These are phyloP conservation scores for Camponotus vicinus DNA, from an alignment of 1,140 invertebrate genomes.

Conservation along the genomic window DNA sequence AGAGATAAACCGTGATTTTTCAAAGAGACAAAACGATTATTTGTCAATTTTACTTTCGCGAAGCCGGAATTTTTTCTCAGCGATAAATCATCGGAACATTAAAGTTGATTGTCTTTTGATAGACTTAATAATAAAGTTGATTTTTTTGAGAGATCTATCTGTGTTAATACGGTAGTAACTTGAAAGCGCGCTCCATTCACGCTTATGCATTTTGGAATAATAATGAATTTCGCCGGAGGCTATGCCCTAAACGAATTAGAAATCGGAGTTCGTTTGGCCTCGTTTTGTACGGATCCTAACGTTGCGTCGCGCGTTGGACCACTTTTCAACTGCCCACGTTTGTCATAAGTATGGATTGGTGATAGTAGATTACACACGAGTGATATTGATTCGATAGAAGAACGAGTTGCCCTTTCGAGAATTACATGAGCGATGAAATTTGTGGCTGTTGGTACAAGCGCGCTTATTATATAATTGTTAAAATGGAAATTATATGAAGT, in stretches of 20 bases:
- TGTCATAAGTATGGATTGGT: slow-evolving; percentile 24
- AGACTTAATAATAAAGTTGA: neutral
- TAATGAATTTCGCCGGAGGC: neutral
- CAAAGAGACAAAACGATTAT: neutral
- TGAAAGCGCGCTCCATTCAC: neutral
- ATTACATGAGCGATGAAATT: slow-evolving; percentile 54
- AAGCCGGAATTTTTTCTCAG: neutral
- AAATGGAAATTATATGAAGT: slow-evolving; percentile 34
- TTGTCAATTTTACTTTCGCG: neutral
- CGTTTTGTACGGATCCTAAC: neutral
- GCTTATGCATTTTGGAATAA: neutral
- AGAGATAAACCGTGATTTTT: neutral
- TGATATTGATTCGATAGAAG: neutral
- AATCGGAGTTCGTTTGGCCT: neutral
- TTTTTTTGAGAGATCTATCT: slow-evolving; percentile 16
- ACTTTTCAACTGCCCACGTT: slow-evolving; percentile 29
- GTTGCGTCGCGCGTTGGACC: neutral
- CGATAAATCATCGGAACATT: neutral
- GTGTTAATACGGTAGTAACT: slow-evolving; percentile 1
- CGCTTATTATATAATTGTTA: slow-evolving; percentile 48
- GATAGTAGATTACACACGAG: slow-evolving; percentile 28
- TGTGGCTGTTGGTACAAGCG: neutral
- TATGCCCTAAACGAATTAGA: slow-evolving; percentile 40
- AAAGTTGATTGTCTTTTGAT: slow-evolving; percentile 18
- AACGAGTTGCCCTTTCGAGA: slow-evolving; percentile 36